Base-by-base conservation (phyloP, 1,140 invertebrate genomes). In the Zaprionus ornatus region DNA sequence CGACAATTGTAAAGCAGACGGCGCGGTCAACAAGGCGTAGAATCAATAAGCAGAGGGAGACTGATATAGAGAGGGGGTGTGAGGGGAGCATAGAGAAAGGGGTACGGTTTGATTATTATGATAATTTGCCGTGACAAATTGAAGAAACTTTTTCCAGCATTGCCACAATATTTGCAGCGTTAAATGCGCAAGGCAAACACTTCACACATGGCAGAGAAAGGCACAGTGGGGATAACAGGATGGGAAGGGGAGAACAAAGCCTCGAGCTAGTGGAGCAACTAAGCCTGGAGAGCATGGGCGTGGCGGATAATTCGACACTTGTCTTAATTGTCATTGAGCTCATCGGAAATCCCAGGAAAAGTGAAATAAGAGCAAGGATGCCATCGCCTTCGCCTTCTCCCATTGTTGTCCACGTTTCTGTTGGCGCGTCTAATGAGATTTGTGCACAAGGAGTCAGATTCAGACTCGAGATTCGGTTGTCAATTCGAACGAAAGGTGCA, bases 121-220 rank as follows among this genome's bases (percentile, higher is more conserved):
- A 88, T 88, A 88, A 88, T 88, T 88, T 88, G 57, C 61, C 68
- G 74, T 80, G 77, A 82, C 77, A 81, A 81, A 81, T 81, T 81
- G 65, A 67, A 61, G 62, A 61, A 55, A 68, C 57, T 59, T 80
- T 79, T 45, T 45, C 40, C 52, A 50, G 59, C 65, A 74, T 90
- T 88, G 81, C 80, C 74, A 80, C 67, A 88, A 87, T 88, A 87
- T 87, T 87, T 87, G 83, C 77, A 64, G 84, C 84, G 63, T 68
- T 79, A 87, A 87, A 88, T 88, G 83, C 86, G 84, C 84, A 90
- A 90, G 32, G 27, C 68, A 88, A 88, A 90, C 84, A 90, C 84
- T 88, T 68, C 35, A 90, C 84, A 88, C 80, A 88, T 88, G 84
- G 67, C 76, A 69, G 59, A 66, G 32, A 40, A 21, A 52, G 19